A percentile compares a stretch with the other conserved stretches of the same genome.
These are phyloP conservation scores for Enteromius mattozi DNA, from an alignment of 2,797 vertebrate species.

Conservation along the genomic window DNA sequence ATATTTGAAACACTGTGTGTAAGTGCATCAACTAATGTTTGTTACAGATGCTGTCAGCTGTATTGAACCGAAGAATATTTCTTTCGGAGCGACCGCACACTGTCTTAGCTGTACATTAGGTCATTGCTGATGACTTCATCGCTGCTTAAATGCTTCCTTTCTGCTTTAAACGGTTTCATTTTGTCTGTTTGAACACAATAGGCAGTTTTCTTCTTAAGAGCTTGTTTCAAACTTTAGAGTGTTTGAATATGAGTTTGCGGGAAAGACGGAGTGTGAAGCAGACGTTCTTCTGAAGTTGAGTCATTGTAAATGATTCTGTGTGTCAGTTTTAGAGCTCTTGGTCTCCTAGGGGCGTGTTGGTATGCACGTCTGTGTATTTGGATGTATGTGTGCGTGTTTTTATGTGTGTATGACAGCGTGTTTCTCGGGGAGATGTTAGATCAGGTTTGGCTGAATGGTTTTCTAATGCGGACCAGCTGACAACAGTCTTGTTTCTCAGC, in stretches of 20 bases:
- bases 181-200: constrained; percentile 11
- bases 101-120: constrained; percentile 45
- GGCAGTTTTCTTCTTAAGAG: not conserved
- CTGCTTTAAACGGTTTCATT: constrained; percentile 1
- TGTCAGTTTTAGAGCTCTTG: constrained; percentile 17
- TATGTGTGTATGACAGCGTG: constrained; percentile 42
- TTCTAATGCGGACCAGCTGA: constrained; percentile 61
- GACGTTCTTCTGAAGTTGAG: constrained; percentile 34
- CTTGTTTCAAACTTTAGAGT: not conserved
- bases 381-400: constrained; percentile 42
- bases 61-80: not conserved
- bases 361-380: constrained; percentile 33
- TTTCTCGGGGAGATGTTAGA: constrained; percentile 66
- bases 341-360: constrained; percentile 40
- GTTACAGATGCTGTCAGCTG: not conserved
- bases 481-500: constrained; percentile 36
- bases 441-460: constrained; percentile 65
- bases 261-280: constrained; percentile 4
- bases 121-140: constrained; percentile 57
- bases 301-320: constrained; percentile 47
- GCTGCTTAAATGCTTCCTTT: constrained; percentile 24
- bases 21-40: not conserved
- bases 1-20: not conserved
- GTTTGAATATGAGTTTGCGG: not conserved
- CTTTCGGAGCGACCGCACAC: constrained; percentile 71